A percentile compares a stretch with the other conserved stretches of the same genome.
phyloP scores from a whole-genome alignment of 2,113 vertebrate species.

The Cyphomyrus plagiostoma region DNA sequence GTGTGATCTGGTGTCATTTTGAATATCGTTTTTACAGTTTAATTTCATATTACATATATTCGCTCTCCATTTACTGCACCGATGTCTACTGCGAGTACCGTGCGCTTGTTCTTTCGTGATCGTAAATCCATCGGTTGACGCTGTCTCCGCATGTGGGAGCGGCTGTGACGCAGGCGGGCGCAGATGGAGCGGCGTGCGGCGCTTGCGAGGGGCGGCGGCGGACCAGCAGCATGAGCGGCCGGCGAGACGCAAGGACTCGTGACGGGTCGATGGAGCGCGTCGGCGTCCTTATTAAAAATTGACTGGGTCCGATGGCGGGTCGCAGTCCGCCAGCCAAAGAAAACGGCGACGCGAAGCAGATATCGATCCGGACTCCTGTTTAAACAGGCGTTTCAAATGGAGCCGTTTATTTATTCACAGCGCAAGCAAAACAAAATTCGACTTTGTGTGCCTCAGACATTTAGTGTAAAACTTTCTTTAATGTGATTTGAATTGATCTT shows the following conservation, averaged over 20 bases:
- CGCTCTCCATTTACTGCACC: background rate
- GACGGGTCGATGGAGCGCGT: background rate
- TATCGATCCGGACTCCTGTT: background rate
- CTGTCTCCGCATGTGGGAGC: background rate
- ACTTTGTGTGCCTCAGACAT: background rate
- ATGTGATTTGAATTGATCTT: conserved; percentile 9
- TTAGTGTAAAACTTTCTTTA: conserved; percentile 6
- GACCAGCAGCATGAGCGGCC: background rate
- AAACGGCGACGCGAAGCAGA: background rate
- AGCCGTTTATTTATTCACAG: background rate
- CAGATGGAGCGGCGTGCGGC: background rate
- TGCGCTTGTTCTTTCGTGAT: background rate
- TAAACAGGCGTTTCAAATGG: background rate
- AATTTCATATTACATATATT: background rate
- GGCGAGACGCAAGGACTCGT: background rate
- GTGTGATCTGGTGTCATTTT: background rate
- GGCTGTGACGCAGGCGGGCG: background rate
- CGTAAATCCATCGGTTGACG: background rate
- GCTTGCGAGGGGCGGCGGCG: background rate
- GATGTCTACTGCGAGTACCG: background rate
- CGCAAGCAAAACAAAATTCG: background rate
- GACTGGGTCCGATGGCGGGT: background rate
- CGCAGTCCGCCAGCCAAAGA: background rate
- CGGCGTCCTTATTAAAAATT: conserved; percentile 1
- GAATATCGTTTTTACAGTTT: background rate